phyloP scores from a whole-genome alignment of 2,113 vertebrate species.

The Odontophorus gujanensis region DNA sequence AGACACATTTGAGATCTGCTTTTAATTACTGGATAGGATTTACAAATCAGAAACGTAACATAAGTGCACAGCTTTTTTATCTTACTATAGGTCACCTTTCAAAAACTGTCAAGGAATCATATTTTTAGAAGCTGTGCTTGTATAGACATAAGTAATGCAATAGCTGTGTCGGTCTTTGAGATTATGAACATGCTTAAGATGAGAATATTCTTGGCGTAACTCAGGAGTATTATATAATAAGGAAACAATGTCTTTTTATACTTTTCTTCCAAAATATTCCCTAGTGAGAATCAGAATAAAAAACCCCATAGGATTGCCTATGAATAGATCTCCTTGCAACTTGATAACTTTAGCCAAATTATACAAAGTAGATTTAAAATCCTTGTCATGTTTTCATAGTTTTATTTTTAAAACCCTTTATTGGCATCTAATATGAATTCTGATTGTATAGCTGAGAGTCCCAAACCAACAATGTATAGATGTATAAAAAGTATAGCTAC shows the following conservation, averaged over 20 bases:
- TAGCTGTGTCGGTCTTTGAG: slow-evolving; percentile 46
- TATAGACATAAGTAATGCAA: slow-evolving; percentile 61
- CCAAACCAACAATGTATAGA: not conserved
- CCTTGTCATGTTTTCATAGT: slow-evolving; percentile 55
- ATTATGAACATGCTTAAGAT: slow-evolving; percentile 39
- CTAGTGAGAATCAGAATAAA: slow-evolving; percentile 57
- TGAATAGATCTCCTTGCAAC: slow-evolving; percentile 67
- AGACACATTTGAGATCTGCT: slow-evolving; percentile 55
- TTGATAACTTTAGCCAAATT: slow-evolving; percentile 62
- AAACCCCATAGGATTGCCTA: slow-evolving; percentile 59
- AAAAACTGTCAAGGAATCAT: slow-evolving; percentile 66
- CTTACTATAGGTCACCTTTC: slow-evolving; percentile 57
- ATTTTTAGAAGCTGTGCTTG: slow-evolving; percentile 67
- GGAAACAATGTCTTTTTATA: slow-evolving; percentile 72
- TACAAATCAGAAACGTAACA: slow-evolving; percentile 52
- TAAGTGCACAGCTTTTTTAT: not conserved
- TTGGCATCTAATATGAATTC: slow-evolving; percentile 33
- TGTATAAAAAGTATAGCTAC: not conserved
- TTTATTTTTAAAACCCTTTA: slow-evolving; percentile 52
- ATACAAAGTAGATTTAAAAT: slow-evolving; percentile 46
- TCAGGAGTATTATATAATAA: slow-evolving; percentile 68
- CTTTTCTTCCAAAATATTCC: slow-evolving; percentile 72
- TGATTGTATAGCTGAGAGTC: slow-evolving; percentile 1
- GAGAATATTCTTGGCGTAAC: slow-evolving; percentile 59
- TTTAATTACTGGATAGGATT: slow-evolving; percentile 58